phyloP scores from a whole-genome alignment of 2,113 vertebrate genomes.

The Takifugu flavidus region DNA sequence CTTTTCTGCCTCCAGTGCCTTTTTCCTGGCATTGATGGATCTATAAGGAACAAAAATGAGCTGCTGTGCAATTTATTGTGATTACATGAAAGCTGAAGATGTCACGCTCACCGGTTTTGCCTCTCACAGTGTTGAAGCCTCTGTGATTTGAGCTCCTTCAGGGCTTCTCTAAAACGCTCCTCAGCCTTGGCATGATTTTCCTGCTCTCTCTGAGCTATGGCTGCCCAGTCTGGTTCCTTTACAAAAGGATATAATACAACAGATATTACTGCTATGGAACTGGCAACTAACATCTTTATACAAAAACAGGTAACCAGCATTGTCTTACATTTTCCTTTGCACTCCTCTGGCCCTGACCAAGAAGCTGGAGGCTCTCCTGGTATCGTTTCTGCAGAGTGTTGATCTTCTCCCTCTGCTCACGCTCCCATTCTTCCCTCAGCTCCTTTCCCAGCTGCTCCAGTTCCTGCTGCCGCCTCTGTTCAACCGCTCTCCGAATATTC shows the following conservation, averaged over 20 bases:
- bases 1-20: conserved; percentile 83
- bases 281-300: background rate
- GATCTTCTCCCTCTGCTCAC: conserved; percentile 78
- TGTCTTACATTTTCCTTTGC: conserved; percentile 88
- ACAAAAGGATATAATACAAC: conserved; percentile 1
- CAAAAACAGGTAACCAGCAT: too few species aligned
- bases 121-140: conserved; percentile 72
- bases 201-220: conserved; percentile 71
- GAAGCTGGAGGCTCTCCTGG: conserved; percentile 76
- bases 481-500: conserved; percentile 82
- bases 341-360: conserved; percentile 84
- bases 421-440: conserved; percentile 81
- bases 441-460: conserved; percentile 77
- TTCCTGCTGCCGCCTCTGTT: conserved; percentile 77
- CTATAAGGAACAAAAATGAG: conserved; percentile 56
- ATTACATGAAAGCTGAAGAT: background rate
- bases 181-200: conserved; percentile 82
- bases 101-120: conserved; percentile 73
- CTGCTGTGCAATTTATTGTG: background rate
- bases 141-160: conserved; percentile 82
- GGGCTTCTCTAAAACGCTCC: conserved; percentile 80
- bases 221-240: conserved; percentile 78
- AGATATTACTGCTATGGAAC: background rate
- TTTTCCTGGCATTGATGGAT: conserved; percentile 77
- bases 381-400: conserved; percentile 78